These are phyloP conservation scores for Crotalus tigris DNA, from an alignment of 2,113 vertebrate species.

Conservation along the genomic window DNA sequence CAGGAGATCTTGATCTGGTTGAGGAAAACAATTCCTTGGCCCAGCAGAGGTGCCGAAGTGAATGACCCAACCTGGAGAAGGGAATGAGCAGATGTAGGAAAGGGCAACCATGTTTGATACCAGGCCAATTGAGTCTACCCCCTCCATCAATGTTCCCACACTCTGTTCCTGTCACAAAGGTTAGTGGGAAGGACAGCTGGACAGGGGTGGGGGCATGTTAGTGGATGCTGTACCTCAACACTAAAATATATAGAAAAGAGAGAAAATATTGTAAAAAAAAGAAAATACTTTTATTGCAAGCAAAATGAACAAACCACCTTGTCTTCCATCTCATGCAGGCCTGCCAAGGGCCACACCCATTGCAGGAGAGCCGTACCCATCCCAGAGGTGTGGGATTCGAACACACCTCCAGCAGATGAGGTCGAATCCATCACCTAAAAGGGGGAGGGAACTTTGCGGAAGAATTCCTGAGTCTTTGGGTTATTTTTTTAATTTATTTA, in stretches of 20 bases:
- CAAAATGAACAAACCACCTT: constrained; percentile 32
- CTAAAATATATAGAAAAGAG: not conserved
- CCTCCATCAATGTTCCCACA: constrained; percentile 1
- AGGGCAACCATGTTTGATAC: not conserved
- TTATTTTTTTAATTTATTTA: constrained; percentile 25
- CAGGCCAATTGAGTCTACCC: not conserved
- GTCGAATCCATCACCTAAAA: not conserved
- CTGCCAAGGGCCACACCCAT: not conserved
- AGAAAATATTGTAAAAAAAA: constrained; percentile 21
- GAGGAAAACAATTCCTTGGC: not conserved
- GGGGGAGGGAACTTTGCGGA: not conserved
- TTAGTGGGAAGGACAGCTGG: not conserved
- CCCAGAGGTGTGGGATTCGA: not conserved
- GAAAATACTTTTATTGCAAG: constrained; percentile 13
- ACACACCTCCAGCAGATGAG: not conserved
- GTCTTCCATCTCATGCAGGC: constrained; percentile 36
- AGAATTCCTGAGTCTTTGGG: not conserved
- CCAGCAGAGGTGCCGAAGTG: not conserved
- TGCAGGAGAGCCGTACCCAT: not conserved
- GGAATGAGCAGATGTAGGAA: not conserved
- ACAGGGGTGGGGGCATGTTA: constrained; percentile 2
- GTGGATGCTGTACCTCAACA: constrained; percentile 29
- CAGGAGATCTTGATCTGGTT: not conserved
- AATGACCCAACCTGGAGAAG: not conserved
- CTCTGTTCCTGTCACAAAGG: not conserved